A percentile compares a stretch with the other conserved stretches of the same genome.
Evolutionary conservation across 2,797 vertebrate genomes (phyloP).

Genomic region (Malurus splendens): DNA sequence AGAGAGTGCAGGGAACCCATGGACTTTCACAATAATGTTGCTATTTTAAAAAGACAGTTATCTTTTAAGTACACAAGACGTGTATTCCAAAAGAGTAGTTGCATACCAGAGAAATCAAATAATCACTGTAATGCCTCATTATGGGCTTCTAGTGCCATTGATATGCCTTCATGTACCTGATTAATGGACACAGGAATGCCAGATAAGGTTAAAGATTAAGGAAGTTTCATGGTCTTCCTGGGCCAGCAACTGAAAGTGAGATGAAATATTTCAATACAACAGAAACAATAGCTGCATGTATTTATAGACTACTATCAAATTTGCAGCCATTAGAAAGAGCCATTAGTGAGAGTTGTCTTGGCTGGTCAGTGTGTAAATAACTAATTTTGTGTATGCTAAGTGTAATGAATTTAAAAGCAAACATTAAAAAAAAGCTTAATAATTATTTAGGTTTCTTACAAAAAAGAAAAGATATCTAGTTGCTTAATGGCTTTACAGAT

Average conservation of each 20-base stretch:
- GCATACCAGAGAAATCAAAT: not conserved
- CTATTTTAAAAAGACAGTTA: not conserved
- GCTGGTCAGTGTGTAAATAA: not conserved
- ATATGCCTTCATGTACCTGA: not conserved
- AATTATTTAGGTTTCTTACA: not conserved
- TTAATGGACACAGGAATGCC: not conserved
- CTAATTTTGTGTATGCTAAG: not conserved
- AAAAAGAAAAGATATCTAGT: not conserved
- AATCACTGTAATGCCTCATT: not conserved
- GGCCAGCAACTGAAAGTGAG: not conserved
- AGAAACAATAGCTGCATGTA: not conserved
- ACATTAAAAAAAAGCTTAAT: not conserved
- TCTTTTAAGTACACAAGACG: accelerated
- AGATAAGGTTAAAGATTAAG: not conserved
- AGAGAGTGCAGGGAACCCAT: accelerated
- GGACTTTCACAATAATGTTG: not conserved
- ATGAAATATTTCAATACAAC: not conserved
- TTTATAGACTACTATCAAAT: not conserved
- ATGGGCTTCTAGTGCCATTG: not conserved
- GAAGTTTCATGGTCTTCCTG: not conserved
- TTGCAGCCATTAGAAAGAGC: not conserved
- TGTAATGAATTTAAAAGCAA: not conserved
- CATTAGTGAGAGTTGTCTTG: not conserved
- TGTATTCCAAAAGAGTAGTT: not conserved
- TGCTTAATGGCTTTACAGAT: not conserved